phyloP scores from a whole-genome alignment of 2,888 invertebrate genomes.

The Himalopsyche tibetana region DNA sequence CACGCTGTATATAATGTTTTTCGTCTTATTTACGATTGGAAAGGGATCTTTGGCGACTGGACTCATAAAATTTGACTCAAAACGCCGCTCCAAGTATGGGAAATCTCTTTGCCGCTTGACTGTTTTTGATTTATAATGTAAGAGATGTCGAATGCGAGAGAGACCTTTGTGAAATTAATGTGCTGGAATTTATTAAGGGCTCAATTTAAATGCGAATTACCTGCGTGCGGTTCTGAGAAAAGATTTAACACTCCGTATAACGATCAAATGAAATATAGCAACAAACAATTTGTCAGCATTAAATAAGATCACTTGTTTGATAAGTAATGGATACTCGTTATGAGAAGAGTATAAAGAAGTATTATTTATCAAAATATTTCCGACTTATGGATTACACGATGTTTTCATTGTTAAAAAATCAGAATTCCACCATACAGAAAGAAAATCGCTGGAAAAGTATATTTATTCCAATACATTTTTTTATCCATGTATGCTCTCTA shows the following conservation, averaged over 20 bases:
- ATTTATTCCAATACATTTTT: too few species aligned
- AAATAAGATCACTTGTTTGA: too few species aligned
- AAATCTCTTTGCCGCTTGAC: conserved; percentile 28
- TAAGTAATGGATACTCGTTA: too few species aligned
- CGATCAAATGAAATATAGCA: neutral
- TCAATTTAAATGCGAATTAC: conserved; percentile 34
- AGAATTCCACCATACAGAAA: too few species aligned
- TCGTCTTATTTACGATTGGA: conserved; percentile 1
- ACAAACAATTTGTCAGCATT: neutral
- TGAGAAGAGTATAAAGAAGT: too few species aligned
- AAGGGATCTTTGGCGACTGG: neutral
- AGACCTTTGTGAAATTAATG: conserved; percentile 18
- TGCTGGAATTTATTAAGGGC: conserved; percentile 21
- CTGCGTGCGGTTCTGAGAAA: conserved; percentile 17
- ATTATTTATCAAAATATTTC: too few species aligned
- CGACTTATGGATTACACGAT: too few species aligned
- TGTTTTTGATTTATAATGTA: conserved; percentile 26
- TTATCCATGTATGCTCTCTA: too few species aligned
- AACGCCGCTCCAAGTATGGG: conserved; percentile 3
- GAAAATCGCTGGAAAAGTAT: too few species aligned
- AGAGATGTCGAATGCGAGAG: conserved; percentile 20
- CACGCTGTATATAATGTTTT: conserved; percentile 13
- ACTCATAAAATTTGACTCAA: conserved; percentile 6
- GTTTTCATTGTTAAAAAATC: too few species aligned
- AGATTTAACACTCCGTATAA: conserved; percentile 8